Base-by-base conservation (phyloP, 1,140 invertebrate genomes). In the Xylocopa sonorina region DNA sequence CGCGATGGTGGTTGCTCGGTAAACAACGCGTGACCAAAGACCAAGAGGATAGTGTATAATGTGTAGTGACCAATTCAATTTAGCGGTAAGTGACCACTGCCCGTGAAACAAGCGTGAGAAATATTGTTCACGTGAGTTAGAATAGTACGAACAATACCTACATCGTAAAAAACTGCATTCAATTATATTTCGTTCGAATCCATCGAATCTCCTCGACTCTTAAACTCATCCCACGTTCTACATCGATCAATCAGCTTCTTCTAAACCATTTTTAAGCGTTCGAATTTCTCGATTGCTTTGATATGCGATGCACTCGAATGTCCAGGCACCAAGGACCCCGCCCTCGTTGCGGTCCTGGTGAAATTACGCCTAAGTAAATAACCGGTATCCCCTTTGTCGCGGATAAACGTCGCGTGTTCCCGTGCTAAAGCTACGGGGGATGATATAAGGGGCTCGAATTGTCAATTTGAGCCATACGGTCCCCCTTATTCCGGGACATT, bases 381-480 rank as follows among this genome's bases (percentile, higher is more conserved):
- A 66, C n/a, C 58, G 1, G 43, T 51, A 67, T 68, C 24, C 43
- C 29, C 29, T 68, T 68, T 38, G 74, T 34, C 51, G 63, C 16
- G 41, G 24, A 77, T 69, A 77, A 64, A 50, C 50, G n/a, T n/a
- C 21, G 27, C 27, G 9, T 48, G 53, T 27, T 16, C n/a, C 7
- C n/a, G 34, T n/a, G 41, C 5, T 48, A 58, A 38, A 57, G 29
- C 75, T 12, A 1, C 18, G 50, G 27, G 43, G 48, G 24, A 69
- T 71, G 75, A 77, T 77, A 50, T 77, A 77, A 60, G 53, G 53
- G 32, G 43, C 53, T 77, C 66, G 29, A 60, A 85, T 84, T 84
- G 82, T 82, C 79, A 71, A 85, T 85, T 81, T 53, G 51, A 78
- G 27, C 75, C 50, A 60, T 69, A 43, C 74, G 57, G 34, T 83